A percentile compares a stretch with the other conserved stretches of the same genome.
Conservation (phyloP, 2,888 invertebrate genomes). For the Limnephilus rhombicus region DNA sequence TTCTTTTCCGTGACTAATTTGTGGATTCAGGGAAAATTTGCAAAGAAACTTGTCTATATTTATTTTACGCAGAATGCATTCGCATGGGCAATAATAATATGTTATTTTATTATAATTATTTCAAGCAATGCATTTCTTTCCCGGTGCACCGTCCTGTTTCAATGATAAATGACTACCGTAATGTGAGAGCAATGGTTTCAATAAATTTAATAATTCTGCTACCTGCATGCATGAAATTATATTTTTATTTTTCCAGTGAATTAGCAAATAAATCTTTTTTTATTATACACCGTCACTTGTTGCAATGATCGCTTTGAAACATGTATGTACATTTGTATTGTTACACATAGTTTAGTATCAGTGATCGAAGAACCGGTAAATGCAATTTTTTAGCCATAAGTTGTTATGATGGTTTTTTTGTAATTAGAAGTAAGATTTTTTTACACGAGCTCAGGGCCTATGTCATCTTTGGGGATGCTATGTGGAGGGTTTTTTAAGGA, state of each 20-base stretch:
- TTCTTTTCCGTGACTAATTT: slow-evolving; percentile 1
- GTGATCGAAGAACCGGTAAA: no score
- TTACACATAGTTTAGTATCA: no score
- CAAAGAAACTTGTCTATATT: background rate
- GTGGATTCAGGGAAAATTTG: slow-evolving; percentile 21
- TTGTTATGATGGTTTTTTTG: no score
- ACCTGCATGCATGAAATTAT: background rate
- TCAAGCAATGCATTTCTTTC: slow-evolving; percentile 10
- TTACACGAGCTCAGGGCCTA: no score
- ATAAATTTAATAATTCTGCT: background rate
- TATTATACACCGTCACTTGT: no score
- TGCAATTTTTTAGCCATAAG: no score
- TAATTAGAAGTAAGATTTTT: no score
- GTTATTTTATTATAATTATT: slow-evolving; percentile 18
- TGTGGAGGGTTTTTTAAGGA: no score
- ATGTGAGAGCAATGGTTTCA: background rate
- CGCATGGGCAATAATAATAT: slow-evolving; percentile 28
- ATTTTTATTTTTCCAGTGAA: background rate
- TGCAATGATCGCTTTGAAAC: no score
- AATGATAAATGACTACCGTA: background rate
- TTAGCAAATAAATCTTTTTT: background rate
- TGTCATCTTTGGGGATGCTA: no score
- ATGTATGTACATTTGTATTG: no score
- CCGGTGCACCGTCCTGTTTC: background rate
- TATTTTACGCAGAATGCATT: slow-evolving; percentile 34